Conservation (phyloP, 2,888 invertebrate genomes). For the Lacanobia wlatinum region DNA sequence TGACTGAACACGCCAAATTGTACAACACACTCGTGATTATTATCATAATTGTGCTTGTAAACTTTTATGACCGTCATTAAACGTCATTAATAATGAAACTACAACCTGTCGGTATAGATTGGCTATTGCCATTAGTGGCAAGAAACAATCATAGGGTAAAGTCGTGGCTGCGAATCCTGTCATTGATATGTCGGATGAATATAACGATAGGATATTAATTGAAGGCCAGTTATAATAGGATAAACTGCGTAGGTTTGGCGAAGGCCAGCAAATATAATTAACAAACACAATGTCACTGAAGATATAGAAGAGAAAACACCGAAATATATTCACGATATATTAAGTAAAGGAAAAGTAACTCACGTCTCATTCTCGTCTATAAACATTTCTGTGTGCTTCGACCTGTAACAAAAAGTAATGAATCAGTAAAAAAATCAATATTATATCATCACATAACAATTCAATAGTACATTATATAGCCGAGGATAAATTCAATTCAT, state of each 20-base stretch:
- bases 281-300: neutral
- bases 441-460: neutral
- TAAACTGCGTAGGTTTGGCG: neutral
- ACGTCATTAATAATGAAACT: slow-evolving; percentile 28
- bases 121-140: neutral
- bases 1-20: slow-evolving; percentile 44
- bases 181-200: slow-evolving; percentile 10
- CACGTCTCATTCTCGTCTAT: slow-evolving; percentile 90
- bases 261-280: slow-evolving; percentile 6
- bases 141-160: neutral
- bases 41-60: slow-evolving; percentile 18
- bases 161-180: slow-evolving; percentile 13
- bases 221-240: neutral
- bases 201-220: slow-evolving; percentile 2
- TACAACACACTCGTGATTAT: slow-evolving; percentile 26
- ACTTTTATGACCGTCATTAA: slow-evolving; percentile 16
- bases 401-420: slow-evolving; percentile 82
- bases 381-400: slow-evolving; percentile 87
- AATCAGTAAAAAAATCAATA: slow-evolving; percentile 33
- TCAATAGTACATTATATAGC: neutral
- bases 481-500: slow-evolving; percentile 13
- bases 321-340: neutral
- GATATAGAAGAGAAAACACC: neutral
- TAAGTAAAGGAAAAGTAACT: slow-evolving; percentile 69
- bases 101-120: neutral